Base-by-base conservation (phyloP, 2,113 vertebrate species). In the Cygnus buccinator region DNA sequence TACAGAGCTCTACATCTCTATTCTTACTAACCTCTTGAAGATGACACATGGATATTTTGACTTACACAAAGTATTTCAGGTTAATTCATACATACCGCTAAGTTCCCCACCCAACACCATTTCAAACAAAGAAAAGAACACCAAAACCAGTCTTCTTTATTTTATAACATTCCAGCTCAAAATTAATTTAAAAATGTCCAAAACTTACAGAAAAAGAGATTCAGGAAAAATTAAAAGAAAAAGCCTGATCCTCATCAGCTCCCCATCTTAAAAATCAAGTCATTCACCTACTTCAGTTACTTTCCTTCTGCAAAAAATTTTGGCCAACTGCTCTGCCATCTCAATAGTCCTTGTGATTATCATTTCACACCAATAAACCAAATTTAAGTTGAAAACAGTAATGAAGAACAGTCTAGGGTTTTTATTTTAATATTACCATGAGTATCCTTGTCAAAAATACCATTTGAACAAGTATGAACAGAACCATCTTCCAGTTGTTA, bases 391-490 rank as follows among this genome's bases (percentile, higher is more conserved):
- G 18, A 89, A 93, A 89, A 77, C 29, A 58, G 5, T 50, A 62
- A 80, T 0, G 5, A 79, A 59, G 29, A 46, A 63, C 4, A 59
- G 16, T 48, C 46, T 48, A 48, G 46, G 46, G 10, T 48, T 48
- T 48, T 48, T 48, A 48, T 48, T 48, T 48, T 48, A 22, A 48
- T 48, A 48, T 48, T 48, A 50, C 9, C 61, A 92, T 15, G 74
- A 72, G 25, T 4, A 87, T 4, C 31, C 46, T 78, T 75, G 63
- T 18, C 19, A 78, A 84, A 67, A 66, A 1, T 9, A 39, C 26
- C 28, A n/a, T 78, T 59, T 48, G 15, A 87, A 50, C 0, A 1
- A 81, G 19, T 13, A 58, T 0, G 0, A 75, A 46, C 23, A 43
- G 70, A 93, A 63, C 9, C 9, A 81, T 33, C 43, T 68, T 72